Conservation (phyloP, 30 jellyfish, hydroid and myxozoan genomes). For the Turritopsis dohrnii region DNA sequence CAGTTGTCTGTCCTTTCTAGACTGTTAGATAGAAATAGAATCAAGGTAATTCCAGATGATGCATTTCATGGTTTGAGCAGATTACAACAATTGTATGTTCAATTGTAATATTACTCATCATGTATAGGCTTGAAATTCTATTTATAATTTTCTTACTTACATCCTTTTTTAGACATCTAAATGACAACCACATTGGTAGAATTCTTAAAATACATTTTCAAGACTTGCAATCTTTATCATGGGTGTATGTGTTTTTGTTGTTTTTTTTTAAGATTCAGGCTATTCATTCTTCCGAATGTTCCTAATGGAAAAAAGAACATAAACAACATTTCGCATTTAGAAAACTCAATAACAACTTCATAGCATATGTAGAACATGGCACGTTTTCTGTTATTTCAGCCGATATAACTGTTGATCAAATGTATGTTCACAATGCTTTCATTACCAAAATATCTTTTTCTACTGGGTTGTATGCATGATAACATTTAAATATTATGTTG, state of each 20-base stretch:
- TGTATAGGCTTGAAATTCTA: background rate
- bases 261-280: too few relatives aligned
- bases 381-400: constrained; percentile 35
- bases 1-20: background rate
- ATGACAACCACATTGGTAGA: constrained; percentile 46
- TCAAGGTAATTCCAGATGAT: constrained; percentile 53
- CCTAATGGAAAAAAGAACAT: too few relatives aligned
- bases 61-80: constrained; percentile 55
- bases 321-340: too few relatives aligned
- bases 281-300: too few relatives aligned
- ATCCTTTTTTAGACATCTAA: constrained; percentile 24
- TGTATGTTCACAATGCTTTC: constrained; percentile 42
- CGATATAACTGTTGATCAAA: background rate
- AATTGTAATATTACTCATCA: background rate
- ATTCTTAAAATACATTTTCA: constrained; percentile 39
- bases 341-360: constrained; percentile 25
- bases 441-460: background rate
- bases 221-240: constrained; percentile 30
- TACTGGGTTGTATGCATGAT: background rate
- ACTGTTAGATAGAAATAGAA: constrained; percentile 26
- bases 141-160: background rate
- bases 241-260: constrained; percentile 38
- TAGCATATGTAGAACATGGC: constrained; percentile 60
- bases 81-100: constrained; percentile 35
- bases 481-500: background rate